These are phyloP conservation scores for Papilio polyxenes DNA, from an alignment of 1,140 invertebrate species.

Conservation along the genomic window DNA sequence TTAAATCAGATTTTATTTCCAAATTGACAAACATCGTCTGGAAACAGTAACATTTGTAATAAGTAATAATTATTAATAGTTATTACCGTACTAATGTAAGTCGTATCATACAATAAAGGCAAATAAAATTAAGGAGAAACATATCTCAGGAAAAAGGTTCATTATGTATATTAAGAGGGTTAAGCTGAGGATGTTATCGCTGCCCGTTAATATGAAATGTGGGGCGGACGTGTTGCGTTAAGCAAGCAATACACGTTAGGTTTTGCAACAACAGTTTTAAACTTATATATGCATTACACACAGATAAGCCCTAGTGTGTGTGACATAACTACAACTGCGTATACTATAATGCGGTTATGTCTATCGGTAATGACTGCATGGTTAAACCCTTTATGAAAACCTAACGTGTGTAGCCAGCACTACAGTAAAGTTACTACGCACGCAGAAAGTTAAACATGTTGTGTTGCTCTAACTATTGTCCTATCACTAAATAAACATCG, in stretches of 20 bases:
- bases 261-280: neutral
- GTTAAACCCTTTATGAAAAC: neutral
- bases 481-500: neutral
- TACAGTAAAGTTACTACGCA: neutral
- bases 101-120: conserved; percentile 29
- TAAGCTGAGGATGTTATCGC: conserved; percentile 25
- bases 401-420: neutral
- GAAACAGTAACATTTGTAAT: neutral
- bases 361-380: too few relatives aligned
- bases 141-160: conserved; percentile 31
- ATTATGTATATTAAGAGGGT: conserved; percentile 35
- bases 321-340: neutral
- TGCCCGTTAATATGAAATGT: conserved; percentile 37
- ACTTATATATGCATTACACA: neutral
- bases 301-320: neutral
- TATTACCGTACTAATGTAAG: conserved; percentile 7
- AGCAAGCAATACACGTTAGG: neutral
- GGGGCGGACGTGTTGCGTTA: conserved; percentile 16
- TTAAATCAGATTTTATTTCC: neutral
- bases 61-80: neutral
- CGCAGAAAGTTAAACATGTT: neutral
- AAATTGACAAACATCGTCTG: neutral
- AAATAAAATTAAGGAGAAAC: conserved; percentile 37
- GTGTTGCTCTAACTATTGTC: neutral
- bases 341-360: neutral